A percentile compares a stretch with the other conserved stretches of the same genome.
These are phyloP conservation scores for Drosophila punjabiensis DNA, from an alignment of 1,140 invertebrate genomes.

Conservation along the genomic window DNA sequence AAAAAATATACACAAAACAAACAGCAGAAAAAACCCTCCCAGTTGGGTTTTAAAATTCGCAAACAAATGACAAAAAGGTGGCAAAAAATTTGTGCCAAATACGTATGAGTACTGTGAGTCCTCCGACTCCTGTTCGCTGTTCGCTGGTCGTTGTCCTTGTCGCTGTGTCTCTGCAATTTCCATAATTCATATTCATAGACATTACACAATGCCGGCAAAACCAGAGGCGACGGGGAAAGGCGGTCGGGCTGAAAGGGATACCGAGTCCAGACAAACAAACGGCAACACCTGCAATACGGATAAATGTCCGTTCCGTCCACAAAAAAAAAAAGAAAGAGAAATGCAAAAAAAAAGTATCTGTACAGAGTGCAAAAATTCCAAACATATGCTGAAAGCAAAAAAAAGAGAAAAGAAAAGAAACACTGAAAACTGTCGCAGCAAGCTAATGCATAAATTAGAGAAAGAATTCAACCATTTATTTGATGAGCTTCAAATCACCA, in stretches of 20 bases:
- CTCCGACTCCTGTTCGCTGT: slow-evolving; percentile 29
- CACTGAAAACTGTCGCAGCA: slow-evolving; percentile 39
- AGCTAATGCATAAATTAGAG: slow-evolving; percentile 67
- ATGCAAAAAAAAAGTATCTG: slow-evolving; percentile 32
- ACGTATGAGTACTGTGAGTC: slow-evolving; percentile 46
- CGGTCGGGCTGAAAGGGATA: slow-evolving; percentile 25
- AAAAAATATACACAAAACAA: slow-evolving; percentile 5
- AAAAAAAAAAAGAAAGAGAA: slow-evolving; percentile 38
- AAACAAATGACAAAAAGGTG: slow-evolving; percentile 33
- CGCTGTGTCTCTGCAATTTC: slow-evolving; percentile 74
- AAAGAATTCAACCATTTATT: slow-evolving; percentile 47
- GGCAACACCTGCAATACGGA: slow-evolving; percentile 82
- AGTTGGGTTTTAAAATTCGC: slow-evolving; percentile 44
- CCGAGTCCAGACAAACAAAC: slow-evolving; percentile 68
- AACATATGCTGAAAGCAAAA: slow-evolving; percentile 63
- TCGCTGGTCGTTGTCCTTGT: slow-evolving; percentile 65
- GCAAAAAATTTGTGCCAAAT: slow-evolving; percentile 51
- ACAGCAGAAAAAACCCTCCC: slow-evolving; percentile 22
- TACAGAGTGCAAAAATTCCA: slow-evolving; percentile 72
- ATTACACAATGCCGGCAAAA: slow-evolving; percentile 47
- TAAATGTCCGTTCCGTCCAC: slow-evolving; percentile 57
- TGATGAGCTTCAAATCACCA: slow-evolving; percentile 59
- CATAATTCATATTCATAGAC: slow-evolving; percentile 85
- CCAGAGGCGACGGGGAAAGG: slow-evolving; percentile 18
- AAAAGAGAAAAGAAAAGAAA: not conserved